Conservation (phyloP, 2,113 vertebrate species). For the Hyaena hyaena region DNA sequence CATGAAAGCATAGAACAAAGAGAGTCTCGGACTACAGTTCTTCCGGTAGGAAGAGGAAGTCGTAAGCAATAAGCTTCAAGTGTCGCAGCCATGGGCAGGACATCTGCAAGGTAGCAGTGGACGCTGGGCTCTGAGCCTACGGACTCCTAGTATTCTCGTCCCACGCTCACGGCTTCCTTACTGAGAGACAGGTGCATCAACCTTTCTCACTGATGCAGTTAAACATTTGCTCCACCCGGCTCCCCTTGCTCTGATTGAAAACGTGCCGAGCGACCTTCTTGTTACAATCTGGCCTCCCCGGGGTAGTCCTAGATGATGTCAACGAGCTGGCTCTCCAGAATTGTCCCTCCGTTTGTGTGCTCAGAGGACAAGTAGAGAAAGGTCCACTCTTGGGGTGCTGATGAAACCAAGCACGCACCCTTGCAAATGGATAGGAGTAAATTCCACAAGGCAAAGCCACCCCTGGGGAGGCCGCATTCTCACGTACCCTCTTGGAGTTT, state of each 20-base stretch:
- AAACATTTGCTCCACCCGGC: background rate
- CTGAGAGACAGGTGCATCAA: background rate
- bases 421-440: background rate
- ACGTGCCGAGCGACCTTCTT: background rate
- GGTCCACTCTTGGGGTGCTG: background rate
- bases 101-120: background rate
- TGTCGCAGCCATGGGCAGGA: background rate
- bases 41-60: background rate
- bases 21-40: background rate
- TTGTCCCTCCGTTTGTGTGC: background rate
- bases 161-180: background rate
- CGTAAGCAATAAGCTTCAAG: background rate
- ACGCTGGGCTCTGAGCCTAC: accelerated
- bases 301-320: background rate
- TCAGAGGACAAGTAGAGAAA: background rate
- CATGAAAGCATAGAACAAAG: background rate
- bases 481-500: background rate
- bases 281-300: background rate
- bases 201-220: background rate
- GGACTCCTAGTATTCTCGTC: accelerated
- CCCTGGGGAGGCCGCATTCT: background rate
- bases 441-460: background rate
- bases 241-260: background rate
- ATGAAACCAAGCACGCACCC: background rate
- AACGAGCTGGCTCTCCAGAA: background rate